phyloP scores from a whole-genome alignment of 2,888 invertebrate genomes.

The Phaedon cochleariae region DNA sequence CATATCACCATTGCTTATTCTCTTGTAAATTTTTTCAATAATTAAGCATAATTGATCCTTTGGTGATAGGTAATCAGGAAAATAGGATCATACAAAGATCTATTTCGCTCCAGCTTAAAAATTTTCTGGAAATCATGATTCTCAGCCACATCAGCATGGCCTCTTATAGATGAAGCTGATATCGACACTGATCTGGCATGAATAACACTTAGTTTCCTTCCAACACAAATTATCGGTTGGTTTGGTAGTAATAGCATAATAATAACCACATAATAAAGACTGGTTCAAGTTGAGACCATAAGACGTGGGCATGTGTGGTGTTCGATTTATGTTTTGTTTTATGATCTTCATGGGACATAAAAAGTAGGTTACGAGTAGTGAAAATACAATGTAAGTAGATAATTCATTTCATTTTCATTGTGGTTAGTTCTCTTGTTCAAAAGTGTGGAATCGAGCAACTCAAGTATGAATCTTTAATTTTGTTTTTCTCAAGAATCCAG shows the following conservation, averaged over 20 bases:
- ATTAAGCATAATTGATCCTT: no score
- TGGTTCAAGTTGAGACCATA: slow-evolving; percentile 21
- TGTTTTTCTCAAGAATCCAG: no score
- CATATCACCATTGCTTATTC: no score
- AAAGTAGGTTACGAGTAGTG: slow-evolving; percentile 52
- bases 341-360: slow-evolving; percentile 50
- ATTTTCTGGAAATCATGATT: neutral
- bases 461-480: no score
- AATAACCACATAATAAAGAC: slow-evolving; percentile 13
- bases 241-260: slow-evolving; percentile 6
- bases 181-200: neutral
- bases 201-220: neutral
- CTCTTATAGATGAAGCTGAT: neutral
- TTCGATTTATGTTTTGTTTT: slow-evolving; percentile 51
- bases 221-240: neutral
- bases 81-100: no score
- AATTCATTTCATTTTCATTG: slow-evolving; percentile 39
- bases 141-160: neutral
- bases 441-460: neutral
- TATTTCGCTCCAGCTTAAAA: no score
- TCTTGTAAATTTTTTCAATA: no score
- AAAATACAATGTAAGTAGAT: slow-evolving; percentile 51
- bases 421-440: slow-evolving; percentile 28
- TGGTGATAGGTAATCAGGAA: no score
- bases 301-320: slow-evolving; percentile 45